phyloP scores from a whole-genome alignment of 2,888 invertebrate species.

The Eupithecia inturbata region DNA sequence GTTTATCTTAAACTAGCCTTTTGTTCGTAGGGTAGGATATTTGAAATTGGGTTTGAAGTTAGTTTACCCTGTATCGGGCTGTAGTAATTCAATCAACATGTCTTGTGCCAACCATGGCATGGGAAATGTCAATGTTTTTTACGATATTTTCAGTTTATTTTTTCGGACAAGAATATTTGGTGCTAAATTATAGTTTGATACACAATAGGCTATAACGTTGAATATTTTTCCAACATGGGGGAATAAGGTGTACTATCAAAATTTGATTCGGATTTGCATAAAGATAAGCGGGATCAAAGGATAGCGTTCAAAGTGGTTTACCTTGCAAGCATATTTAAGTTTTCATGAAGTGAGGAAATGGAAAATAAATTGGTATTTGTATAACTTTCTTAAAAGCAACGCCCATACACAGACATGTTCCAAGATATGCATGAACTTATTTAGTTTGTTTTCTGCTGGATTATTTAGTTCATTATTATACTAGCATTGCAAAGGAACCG shows the following conservation, averaged over 20 bases:
- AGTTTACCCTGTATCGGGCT: neutral
- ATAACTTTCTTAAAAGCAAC: slow-evolving; percentile 72
- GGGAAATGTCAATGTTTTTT: slow-evolving; percentile 12
- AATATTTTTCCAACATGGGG: slow-evolving; percentile 44
- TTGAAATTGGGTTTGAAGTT: neutral
- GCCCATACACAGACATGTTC: slow-evolving; percentile 40
- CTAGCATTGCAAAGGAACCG: slow-evolving; percentile 54
- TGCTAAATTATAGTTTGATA: slow-evolving; percentile 3
- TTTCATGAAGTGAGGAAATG: slow-evolving; percentile 83
- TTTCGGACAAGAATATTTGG: neutral
- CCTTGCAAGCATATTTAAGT: slow-evolving; percentile 82
- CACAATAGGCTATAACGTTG: slow-evolving; percentile 30
- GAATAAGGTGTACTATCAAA: slow-evolving; percentile 62
- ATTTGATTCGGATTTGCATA: slow-evolving; percentile 79
- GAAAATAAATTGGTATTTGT: slow-evolving; percentile 83
- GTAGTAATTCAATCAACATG: neutral
- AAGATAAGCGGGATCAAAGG: slow-evolving; percentile 81
- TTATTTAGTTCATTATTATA: slow-evolving; percentile 64
- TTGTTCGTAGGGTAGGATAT: slow-evolving; percentile 12
- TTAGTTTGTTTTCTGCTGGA: slow-evolving; percentile 71
- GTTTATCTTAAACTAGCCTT: slow-evolving; percentile 54
- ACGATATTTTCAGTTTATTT: neutral
- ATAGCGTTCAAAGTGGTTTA: slow-evolving; percentile 82
- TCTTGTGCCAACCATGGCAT: neutral
- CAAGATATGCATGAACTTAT: slow-evolving; percentile 46